Conservation (phyloP, 2,113 vertebrate species). For the Nycticryphes semicollaris region DNA sequence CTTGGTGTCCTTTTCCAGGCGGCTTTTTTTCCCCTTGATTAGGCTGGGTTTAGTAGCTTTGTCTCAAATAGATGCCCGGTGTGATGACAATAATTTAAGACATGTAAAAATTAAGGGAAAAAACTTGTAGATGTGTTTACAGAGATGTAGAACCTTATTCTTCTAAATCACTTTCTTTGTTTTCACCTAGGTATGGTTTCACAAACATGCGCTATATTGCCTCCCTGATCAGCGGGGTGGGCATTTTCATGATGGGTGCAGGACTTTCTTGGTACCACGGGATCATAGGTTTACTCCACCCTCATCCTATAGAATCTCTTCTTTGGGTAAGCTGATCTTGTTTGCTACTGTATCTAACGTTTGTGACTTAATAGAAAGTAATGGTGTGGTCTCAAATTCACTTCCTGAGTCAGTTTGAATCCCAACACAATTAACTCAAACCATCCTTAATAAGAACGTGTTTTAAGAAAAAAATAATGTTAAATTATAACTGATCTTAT, state of each 20-base stretch:
- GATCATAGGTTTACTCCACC: conserved; percentile 93
- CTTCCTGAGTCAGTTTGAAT: not conserved
- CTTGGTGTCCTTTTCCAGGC: not conserved
- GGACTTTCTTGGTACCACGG: conserved; percentile 99
- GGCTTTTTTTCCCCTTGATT: not conserved
- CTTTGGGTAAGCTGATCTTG: conserved; percentile 85
- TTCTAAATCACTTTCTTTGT: not conserved
- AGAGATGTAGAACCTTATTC: not conserved
- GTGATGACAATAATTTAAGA: not conserved
- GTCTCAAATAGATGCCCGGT: not conserved
- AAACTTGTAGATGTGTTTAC: not conserved
- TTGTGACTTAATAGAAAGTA: not conserved
- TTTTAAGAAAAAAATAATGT: not conserved
- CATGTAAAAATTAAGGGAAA: not conserved
- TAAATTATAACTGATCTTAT: not conserved
- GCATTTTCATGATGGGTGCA: conserved; percentile 99
- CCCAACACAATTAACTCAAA: not conserved
- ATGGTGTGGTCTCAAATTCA: not conserved
- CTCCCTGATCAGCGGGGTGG: conserved; percentile 96
- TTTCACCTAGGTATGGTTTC: conserved; percentile 89
- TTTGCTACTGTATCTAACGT: not conserved
- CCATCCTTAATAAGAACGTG: not conserved
- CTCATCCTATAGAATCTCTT: conserved; percentile 92
- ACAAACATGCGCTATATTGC: conserved; percentile 99
- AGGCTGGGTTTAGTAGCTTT: not conserved